phyloP scores from a whole-genome alignment of 2,888 invertebrate species.

The Ophraella communa region DNA sequence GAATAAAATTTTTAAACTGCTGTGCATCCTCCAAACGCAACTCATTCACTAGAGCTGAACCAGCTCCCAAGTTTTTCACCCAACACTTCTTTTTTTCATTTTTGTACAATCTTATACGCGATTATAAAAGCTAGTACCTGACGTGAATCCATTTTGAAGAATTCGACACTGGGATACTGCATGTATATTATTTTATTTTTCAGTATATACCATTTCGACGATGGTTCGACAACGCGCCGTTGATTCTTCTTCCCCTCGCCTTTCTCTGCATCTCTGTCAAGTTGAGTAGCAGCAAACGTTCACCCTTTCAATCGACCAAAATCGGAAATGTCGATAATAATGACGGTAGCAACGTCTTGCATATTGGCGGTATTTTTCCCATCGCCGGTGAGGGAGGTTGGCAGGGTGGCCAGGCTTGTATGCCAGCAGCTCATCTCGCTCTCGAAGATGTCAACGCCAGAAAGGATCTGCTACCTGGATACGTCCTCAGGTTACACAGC shows the following conservation, averaged over 20 bases:
- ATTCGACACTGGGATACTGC: too few species aligned
- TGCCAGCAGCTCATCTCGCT: conserved; percentile 96
- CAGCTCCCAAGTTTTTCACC: too few species aligned
- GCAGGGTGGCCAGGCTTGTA: conserved; percentile 98
- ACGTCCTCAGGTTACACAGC: conserved; percentile 88
- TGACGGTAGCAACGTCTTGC: conserved; percentile 71
- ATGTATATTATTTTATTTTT: conserved; percentile 43
- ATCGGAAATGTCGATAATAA: conserved; percentile 14
- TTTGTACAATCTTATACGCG: too few species aligned
- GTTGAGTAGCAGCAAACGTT: conserved; percentile 25
- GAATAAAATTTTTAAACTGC: too few species aligned
- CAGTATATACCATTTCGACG: conserved; percentile 56
- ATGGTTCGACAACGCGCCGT: conserved; percentile 55
- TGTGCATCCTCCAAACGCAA: too few species aligned
- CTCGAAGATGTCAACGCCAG: conserved; percentile 93
- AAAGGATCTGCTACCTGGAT: conserved; percentile 88
- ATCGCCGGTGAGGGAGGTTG: conserved; percentile 96
- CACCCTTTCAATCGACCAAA: conserved; percentile 18
- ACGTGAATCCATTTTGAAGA: too few species aligned
- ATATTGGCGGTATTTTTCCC: conserved; percentile 98
- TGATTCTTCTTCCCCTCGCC: conserved; percentile 50
- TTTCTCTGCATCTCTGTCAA: conserved; percentile 11
- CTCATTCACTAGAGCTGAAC: too few species aligned
- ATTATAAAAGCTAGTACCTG: too few species aligned
- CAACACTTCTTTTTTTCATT: too few species aligned